A percentile compares a stretch with the other conserved stretches of the same genome.
Conservation (phyloP, 2,113 vertebrate species). For the Grallaria varia region DNA sequence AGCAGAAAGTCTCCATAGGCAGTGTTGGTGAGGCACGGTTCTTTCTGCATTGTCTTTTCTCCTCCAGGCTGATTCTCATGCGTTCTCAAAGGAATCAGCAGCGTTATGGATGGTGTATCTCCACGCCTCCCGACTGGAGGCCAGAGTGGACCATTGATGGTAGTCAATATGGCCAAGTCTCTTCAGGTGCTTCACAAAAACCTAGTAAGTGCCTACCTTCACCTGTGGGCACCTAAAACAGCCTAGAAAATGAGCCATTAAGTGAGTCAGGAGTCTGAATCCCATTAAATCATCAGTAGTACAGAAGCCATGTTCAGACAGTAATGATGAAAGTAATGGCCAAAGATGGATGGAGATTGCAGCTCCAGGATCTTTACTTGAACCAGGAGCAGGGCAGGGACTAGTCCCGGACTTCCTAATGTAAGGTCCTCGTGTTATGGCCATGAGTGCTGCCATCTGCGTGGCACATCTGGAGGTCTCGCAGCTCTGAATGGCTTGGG, state of each 20-base stretch:
- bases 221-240: not conserved
- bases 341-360: not conserved
- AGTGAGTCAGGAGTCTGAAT: not conserved
- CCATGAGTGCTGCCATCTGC: not conserved
- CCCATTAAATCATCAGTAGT: accelerated
- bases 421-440: not conserved
- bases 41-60: no score
- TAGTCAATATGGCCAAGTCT: no score
- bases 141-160: no score
- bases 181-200: not conserved
- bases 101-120: no score
- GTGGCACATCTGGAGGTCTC: not conserved
- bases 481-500: not conserved
- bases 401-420: not conserved
- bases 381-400: not conserved
- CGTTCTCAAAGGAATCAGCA: no score
- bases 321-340: not conserved
- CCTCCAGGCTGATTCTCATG: no score
- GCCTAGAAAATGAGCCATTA: not conserved
- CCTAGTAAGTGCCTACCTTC: not conserved
- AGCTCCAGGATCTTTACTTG: not conserved
- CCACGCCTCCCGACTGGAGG: no score
- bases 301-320: not conserved
- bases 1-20: no score
- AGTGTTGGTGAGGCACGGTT: no score